Percentiles rank a stretch among this genome's conserved stretches.
These are phyloP conservation scores for Falco punctatus DNA, from an alignment of 2,113 vertebrate species.

Conservation along the genomic window DNA sequence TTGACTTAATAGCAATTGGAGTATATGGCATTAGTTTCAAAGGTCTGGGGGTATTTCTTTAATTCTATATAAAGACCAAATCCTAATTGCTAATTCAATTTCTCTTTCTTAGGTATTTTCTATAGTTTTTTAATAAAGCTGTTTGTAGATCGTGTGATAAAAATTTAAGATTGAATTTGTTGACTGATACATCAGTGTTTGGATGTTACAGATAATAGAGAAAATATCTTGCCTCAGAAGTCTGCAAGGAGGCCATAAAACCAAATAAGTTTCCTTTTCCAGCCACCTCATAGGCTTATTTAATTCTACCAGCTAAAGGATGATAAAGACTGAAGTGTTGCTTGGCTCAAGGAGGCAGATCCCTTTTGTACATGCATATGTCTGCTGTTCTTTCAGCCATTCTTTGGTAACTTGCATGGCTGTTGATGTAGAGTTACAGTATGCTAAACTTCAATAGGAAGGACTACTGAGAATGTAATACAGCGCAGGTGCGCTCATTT, in stretches of 20 bases:
- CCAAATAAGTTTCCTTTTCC: not conserved
- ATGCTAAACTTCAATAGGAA: not conserved
- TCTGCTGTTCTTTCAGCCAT: not conserved
- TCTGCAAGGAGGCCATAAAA: not conserved
- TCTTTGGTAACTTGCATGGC: not conserved
- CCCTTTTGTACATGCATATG: rapidly evolving
- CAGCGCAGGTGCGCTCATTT: not conserved
- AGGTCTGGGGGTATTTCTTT: not conserved
- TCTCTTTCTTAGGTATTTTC: not conserved
- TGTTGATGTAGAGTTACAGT: not conserved
- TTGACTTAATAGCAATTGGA: not conserved
- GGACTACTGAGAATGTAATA: not conserved
- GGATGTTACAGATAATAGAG: not conserved
- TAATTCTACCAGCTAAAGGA: not conserved
- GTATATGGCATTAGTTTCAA: not conserved
- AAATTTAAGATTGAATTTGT: not conserved
- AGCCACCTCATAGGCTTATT: not conserved
- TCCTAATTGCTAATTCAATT: not conserved
- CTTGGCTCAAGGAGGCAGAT: not conserved
- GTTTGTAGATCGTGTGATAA: not conserved
- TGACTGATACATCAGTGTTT: not conserved
- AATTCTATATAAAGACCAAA: not conserved
- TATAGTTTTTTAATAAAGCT: not conserved
- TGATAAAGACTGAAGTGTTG: not conserved
- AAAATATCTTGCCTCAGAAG: not conserved